Evolutionary conservation across 2,888 invertebrate species (phyloP), one percentile per base, ranked within the genome.

Genomic region (Cartodere bifasciata): DNA sequence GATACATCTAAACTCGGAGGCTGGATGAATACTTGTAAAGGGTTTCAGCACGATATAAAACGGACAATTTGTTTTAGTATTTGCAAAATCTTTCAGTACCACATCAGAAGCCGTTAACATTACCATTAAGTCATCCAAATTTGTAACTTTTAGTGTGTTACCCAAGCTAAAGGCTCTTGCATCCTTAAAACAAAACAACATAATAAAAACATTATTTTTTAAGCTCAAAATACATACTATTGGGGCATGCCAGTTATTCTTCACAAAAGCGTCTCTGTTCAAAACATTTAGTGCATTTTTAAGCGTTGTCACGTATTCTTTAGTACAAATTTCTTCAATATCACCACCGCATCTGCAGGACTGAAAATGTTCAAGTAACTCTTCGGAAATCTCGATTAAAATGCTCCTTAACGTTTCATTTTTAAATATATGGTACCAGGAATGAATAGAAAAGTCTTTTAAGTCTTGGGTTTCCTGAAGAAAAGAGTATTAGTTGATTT

Each of bases 191-290:
- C 7, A 23, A 31, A 31, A 31, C 17, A 17, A 28, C 29, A 17
- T 6, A 12, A 23, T 13, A 1, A n/a, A 29, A 28, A 30, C 9
- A 9, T 30, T 20, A 9, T 32, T 15, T 13, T 10, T 29, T 7
- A 9, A 9, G n/a, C 28, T 30, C 10, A 28, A 26, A 16, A 5
- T 22, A 32, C 34, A 29, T 46, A 54, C 55, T 32, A 44, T 39
- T 13, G 58, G 58, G 9, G 58, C 55, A 42, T 56, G 56, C 58
- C 58, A 59, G 38, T 59, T 59, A 33, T 53, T 56, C 44, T 56
- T 59, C 3, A 54, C 47, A 41, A 58, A 59, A 16, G 49, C 54
- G 16, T 40, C 41, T 22, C 46, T 49, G 23, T 47, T 39, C 5
- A 56, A 40, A 2, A 37, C 28, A 20, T 48, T 50, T 23, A 57